Base-by-base conservation (phyloP, 2,113 vertebrate species). In the Labrus mixtus region DNA sequence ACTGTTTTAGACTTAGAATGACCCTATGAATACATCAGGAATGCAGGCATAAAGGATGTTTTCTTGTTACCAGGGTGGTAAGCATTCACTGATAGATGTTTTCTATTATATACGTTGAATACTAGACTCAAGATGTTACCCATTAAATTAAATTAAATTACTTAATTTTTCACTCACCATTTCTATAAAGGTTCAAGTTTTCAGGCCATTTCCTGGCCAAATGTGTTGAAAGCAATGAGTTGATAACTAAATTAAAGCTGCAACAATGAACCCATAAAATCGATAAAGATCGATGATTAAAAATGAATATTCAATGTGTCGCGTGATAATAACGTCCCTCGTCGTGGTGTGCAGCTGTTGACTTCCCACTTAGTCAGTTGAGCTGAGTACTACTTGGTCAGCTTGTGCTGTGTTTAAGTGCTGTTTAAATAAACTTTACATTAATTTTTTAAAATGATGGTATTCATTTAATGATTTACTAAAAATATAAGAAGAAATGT, bases 61-160 rank as follows among this genome's bases (percentile, higher is more conserved):
- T 50, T 17, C 50, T 37, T 66, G 16, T 41, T 0, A 41, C 39
- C 39, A 41, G 33, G 23, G 22, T 29, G 33, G 22, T 20, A 41
- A 41, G 39, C 39, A 11, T 48, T 6, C 15, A 17, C 15, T n/a
- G 16, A 10, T 23, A 9, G n/a, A 61, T 53, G 33, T n/a, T 16
- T 36, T 33, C 8, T 16, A 15, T 43, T 20, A 19, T 5, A 10
- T 25, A 16, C 43, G 12, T 4, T 60, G 36, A 41, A 60, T 48
- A 12, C 25, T 9, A 20, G 25, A 37, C 5, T 46, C 20, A 22
- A 48, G 12, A 69, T 58, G n/a, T 29, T 9, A 7, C 10, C 10
- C 15, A 60, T 54, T 68, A 9, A 60, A 54, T 43, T 68, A 8
- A 68, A 68, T 67, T 50, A 17, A 50, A 17, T 45, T 1, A 16